These are phyloP conservation scores for Tryphoninae sp. DNA, from an alignment of 2,888 invertebrate genomes.

Conservation along the genomic window DNA sequence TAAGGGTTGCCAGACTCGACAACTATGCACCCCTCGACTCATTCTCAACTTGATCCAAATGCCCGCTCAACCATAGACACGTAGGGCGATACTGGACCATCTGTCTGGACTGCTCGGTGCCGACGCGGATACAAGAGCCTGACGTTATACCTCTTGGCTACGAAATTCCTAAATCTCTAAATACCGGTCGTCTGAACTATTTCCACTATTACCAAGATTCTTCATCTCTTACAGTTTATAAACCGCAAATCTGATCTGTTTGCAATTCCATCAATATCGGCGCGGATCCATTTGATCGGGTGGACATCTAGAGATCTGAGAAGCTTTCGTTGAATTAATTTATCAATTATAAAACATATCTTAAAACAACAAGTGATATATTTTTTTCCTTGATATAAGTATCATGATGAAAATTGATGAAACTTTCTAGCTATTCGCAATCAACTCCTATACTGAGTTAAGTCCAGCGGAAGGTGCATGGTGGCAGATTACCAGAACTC, in stretches of 20 bases:
- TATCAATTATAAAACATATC: no score
- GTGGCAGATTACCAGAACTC: background rate
- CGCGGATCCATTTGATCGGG: no score
- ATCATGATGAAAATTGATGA: no score
- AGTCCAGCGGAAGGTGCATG: background rate
- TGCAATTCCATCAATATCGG: no score
- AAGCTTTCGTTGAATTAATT: no score
- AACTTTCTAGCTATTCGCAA: no score
- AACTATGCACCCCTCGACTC: conserved; percentile 20
- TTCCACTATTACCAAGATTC: no score
- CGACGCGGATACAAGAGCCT: conserved; percentile 31
- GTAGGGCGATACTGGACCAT: conserved; percentile 7
- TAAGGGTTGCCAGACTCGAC: conserved; percentile 29
- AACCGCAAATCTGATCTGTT: no score
- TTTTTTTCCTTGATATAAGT: no score
- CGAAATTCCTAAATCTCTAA: conserved; percentile 28
- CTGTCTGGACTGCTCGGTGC: conserved; percentile 11
- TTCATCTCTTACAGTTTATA: no score
- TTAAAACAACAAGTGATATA: no score
- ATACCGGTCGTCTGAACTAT: background rate
- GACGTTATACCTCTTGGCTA: background rate
- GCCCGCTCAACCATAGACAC: conserved; percentile 34
- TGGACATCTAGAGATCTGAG: no score
- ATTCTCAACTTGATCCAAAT: conserved; percentile 31
- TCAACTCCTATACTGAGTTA: background rate